phyloP scores from a whole-genome alignment of 2,888 invertebrate species.

The Cryptocephalus primarius region DNA sequence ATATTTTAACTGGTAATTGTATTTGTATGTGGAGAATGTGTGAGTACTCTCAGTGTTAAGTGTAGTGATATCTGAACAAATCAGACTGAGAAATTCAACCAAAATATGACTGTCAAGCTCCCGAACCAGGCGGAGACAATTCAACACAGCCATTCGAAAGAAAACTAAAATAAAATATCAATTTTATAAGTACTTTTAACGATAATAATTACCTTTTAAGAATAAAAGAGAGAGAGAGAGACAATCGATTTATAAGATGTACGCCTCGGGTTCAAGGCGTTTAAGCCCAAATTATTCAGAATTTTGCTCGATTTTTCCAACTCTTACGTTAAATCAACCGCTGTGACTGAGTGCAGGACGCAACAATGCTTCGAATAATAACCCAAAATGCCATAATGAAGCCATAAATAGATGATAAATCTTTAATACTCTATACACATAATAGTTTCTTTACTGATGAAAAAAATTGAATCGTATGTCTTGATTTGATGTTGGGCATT shows the following conservation, averaged over 20 bases:
- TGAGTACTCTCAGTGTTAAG: background rate
- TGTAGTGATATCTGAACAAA: background rate
- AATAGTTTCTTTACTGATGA: no score
- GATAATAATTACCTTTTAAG: slow-evolving; percentile 24
- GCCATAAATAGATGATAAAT: no score
- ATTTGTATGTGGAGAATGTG: slow-evolving; percentile 1
- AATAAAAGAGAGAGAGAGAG: slow-evolving; percentile 8
- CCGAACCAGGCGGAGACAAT: no score
- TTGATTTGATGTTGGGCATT: no score
- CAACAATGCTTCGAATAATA: no score
- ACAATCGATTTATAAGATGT: slow-evolving; percentile 19
- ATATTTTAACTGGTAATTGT: slow-evolving; percentile 50
- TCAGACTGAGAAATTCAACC: background rate
- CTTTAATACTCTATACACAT: no score
- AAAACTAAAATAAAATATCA: slow-evolving; percentile 1
- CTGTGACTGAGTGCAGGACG: no score
- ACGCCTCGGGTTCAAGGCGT: slow-evolving; percentile 1
- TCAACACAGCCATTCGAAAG: slow-evolving; percentile 12
- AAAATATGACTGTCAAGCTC: background rate
- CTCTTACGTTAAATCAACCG: no score
- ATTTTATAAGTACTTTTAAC: slow-evolving; percentile 20
- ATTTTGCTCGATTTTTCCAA: background rate
- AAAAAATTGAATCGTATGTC: no score
- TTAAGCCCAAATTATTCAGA: slow-evolving; percentile 1
- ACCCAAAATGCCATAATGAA: no score